Conservation (phyloP, 2,888 invertebrate genomes). For the Aphidoletes aphidimyza region DNA sequence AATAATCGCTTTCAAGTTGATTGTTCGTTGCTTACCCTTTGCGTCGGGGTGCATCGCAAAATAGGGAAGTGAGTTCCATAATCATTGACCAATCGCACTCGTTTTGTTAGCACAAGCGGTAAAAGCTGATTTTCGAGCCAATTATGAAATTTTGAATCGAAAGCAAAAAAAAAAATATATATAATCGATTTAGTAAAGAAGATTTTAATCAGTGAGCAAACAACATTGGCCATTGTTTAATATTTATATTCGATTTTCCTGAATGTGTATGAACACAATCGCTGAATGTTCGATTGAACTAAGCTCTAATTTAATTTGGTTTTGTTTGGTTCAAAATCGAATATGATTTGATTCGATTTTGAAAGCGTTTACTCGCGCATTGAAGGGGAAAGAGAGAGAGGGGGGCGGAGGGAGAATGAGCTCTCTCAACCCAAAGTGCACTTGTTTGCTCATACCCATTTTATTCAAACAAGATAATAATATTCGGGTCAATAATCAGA, state of each 20-base stretch:
- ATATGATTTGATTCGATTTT: neutral
- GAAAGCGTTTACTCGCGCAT: neutral
- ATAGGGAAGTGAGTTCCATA: neutral
- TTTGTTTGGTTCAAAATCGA: neutral
- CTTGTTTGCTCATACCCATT: neutral
- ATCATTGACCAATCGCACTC: neutral
- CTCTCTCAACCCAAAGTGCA: neutral
- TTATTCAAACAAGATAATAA: conserved; percentile 38
- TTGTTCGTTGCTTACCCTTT: neutral
- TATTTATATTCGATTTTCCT: conserved; percentile 33
- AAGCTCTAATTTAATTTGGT: conserved; percentile 25
- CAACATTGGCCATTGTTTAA: conserved; percentile 15
- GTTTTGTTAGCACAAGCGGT: neutral
- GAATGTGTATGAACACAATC: neutral
- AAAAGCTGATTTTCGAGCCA: neutral
- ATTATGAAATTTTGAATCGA: neutral
- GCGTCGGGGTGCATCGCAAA: neutral
- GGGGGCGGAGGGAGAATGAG: too few relatives aligned
- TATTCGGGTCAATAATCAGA: conserved; percentile 21
- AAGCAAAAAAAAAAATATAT: neutral
- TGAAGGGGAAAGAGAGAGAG: too few relatives aligned
- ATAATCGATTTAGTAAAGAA: conserved; percentile 18
- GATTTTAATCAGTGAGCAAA: conserved; percentile 16
- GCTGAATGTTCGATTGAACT: neutral
- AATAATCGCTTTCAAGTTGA: neutral